Conservation (phyloP, 2,888 invertebrate species). For the Calameuta filiformis region DNA sequence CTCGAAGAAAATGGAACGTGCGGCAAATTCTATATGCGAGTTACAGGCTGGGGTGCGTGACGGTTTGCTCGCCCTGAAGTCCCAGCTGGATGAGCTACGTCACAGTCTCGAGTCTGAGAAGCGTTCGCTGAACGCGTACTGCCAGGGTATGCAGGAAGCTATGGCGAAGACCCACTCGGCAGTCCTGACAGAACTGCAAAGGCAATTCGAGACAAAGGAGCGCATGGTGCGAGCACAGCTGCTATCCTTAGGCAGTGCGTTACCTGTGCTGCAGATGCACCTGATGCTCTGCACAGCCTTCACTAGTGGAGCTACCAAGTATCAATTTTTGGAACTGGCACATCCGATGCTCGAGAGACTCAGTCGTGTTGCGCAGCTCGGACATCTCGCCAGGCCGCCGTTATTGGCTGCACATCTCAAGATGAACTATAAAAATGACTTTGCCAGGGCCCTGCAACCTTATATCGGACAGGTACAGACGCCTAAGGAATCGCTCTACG, state of each 20-base stretch:
- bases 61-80: slow-evolving; percentile 74
- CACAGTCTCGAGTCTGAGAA: slow-evolving; percentile 75
- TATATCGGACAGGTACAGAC: slow-evolving; percentile 67
- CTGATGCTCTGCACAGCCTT: slow-evolving; percentile 78
- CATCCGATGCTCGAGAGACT: slow-evolving; percentile 76
- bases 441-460: slow-evolving; percentile 73
- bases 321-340: slow-evolving; percentile 78
- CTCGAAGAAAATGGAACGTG: slow-evolving; percentile 76
- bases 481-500: slow-evolving; percentile 53
- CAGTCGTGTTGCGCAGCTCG: slow-evolving; percentile 74
- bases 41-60: slow-evolving; percentile 76
- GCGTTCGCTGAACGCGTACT: slow-evolving; percentile 74
- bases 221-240: slow-evolving; percentile 70
- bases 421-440: slow-evolving; percentile 74
- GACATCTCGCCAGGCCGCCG: slow-evolving; percentile 70
- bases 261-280: slow-evolving; percentile 78
- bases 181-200: slow-evolving; percentile 75
- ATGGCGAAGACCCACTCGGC: slow-evolving; percentile 75
- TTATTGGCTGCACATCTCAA: slow-evolving; percentile 52
- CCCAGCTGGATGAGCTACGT: slow-evolving; percentile 75
- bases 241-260: slow-evolving; percentile 70
- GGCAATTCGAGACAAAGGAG: slow-evolving; percentile 72
- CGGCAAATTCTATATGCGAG: slow-evolving; percentile 68
- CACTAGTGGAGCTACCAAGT: slow-evolving; percentile 77
- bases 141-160: slow-evolving; percentile 75